Evolutionary conservation across 2,113 vertebrate genomes (phyloP).

Genomic region (Rhynchomys soricoides): DNA sequence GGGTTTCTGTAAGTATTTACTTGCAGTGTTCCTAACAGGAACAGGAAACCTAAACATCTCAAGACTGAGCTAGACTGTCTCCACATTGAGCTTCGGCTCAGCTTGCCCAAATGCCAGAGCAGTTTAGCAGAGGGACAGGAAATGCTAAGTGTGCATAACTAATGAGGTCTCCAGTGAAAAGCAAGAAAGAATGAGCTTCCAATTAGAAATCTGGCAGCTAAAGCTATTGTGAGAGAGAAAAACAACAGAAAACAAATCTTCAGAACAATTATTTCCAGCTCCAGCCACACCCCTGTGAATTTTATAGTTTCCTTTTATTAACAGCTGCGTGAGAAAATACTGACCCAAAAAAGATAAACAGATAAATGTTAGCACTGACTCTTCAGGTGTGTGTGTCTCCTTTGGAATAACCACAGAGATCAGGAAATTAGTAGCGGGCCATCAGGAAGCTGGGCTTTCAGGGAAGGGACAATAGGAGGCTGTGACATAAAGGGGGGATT

Average conservation of each 20-base stretch:
- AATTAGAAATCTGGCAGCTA: conserved; percentile 46
- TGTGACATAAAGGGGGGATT: not conserved
- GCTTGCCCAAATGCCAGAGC: conserved; percentile 29
- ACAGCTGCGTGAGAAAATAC: not conserved
- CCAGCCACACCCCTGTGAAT: not conserved
- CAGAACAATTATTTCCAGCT: not conserved
- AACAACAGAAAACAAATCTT: conserved; percentile 26
- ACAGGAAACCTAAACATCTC: conserved; percentile 51
- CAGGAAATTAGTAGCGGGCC: not conserved
- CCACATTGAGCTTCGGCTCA: conserved; percentile 10
- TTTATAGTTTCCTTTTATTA: not conserved
- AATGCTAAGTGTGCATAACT: not conserved
- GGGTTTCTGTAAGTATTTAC: not conserved
- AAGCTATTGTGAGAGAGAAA: conserved; percentile 13
- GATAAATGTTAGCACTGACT: not conserved
- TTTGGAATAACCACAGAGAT: not conserved
- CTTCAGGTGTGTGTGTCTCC: not conserved
- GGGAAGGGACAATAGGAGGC: not conserved
- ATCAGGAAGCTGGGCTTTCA: not conserved
- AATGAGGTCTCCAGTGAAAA: conserved; percentile 61
- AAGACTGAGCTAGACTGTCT: not conserved
- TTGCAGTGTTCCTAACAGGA: conserved; percentile 1
- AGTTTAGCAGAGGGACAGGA: conserved; percentile 20
- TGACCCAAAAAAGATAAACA: not conserved
- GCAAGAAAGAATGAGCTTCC: not conserved